Evolutionary conservation across 2,113 vertebrate species (phyloP).

Genomic region (Hippocampus zosterae): DNA sequence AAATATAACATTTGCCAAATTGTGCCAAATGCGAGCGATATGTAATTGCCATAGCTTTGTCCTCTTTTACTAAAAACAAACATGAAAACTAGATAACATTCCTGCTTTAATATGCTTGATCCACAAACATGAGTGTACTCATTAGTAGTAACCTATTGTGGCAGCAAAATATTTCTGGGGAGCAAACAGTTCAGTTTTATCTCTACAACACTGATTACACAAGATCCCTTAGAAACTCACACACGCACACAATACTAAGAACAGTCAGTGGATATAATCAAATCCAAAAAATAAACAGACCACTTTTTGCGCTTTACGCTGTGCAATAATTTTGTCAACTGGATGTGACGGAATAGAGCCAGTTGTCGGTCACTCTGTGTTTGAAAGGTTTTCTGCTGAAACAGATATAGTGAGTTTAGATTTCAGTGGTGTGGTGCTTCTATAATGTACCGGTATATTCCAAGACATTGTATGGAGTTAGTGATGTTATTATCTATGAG

Average conservation of each 20-base stretch:
- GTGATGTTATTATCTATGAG: constrained; percentile 14
- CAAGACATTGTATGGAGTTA: constrained; percentile 39
- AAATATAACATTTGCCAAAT: too few relatives aligned
- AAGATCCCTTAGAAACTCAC: constrained; percentile 62
- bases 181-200: constrained; percentile 57
- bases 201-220: constrained; percentile 71
- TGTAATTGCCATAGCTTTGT: neutral
- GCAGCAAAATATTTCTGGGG: constrained; percentile 50
- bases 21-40: too few relatives aligned
- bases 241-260: constrained; percentile 61
- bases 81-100: neutral
- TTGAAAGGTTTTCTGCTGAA: constrained; percentile 44
- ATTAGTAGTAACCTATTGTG: constrained; percentile 39
- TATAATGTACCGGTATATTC: constrained; percentile 15
- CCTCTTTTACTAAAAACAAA: neutral
- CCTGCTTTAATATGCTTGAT: constrained; percentile 51
- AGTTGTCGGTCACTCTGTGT: constrained; percentile 47
- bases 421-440: constrained; percentile 40
- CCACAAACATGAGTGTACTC: constrained; percentile 22
- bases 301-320: constrained; percentile 36
- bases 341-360: constrained; percentile 33
- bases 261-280: constrained; percentile 67
- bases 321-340: constrained; percentile 62
- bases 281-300: constrained; percentile 49
- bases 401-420: constrained; percentile 46